Conservation (phyloP, 23 tunicate species). For the Oikopleura albicans region DNA sequence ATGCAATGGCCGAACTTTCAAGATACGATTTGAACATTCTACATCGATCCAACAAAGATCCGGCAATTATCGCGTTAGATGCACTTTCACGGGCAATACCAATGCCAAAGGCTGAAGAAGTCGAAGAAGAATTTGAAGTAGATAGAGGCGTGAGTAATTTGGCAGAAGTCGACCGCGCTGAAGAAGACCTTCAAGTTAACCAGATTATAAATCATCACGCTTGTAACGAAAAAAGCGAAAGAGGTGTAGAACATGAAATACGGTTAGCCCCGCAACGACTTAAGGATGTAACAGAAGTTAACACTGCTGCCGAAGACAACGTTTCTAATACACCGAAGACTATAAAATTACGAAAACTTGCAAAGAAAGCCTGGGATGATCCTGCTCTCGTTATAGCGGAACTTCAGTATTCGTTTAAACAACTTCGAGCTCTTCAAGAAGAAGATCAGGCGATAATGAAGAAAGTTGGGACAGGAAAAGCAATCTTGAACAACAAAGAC, state of each 20-base stretch:
- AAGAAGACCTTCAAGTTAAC: too few species aligned
- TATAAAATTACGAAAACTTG: background rate
- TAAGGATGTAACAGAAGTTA: too few species aligned
- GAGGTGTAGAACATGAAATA: too few species aligned
- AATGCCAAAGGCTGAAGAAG: background rate
- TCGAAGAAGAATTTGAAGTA: background rate
- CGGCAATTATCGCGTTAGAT: background rate
- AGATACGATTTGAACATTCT: background rate
- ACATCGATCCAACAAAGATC: background rate
- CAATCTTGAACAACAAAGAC: background rate
- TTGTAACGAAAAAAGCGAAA: too few species aligned
- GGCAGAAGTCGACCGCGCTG: too few species aligned
- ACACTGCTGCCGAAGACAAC: too few species aligned
- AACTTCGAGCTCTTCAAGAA: background rate
- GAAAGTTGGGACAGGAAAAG: background rate
- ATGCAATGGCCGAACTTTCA: background rate
- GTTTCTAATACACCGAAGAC: too few species aligned
- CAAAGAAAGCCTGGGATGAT: background rate
- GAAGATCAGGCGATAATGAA: background rate
- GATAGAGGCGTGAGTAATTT: background rate
- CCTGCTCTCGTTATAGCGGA: background rate
- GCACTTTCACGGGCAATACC: background rate
- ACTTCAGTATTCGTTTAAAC: background rate
- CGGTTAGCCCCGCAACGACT: too few species aligned
- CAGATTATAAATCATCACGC: too few species aligned